Base-by-base conservation (phyloP, 2,888 invertebrate genomes). In the Drosophila ustulata region DNA sequence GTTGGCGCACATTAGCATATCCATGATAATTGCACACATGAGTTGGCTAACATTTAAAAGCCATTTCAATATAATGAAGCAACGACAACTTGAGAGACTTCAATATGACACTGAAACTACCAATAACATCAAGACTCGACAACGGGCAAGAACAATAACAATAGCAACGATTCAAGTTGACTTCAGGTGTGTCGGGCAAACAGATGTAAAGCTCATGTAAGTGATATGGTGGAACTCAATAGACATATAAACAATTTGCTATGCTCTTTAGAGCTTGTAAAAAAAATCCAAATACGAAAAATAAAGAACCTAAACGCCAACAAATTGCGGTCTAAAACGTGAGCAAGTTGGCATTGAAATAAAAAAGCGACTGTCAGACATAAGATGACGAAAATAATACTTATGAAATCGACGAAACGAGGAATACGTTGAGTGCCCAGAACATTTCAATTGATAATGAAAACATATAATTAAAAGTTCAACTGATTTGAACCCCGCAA, bases 371-470 rank as follows among this genome's bases (percentile, higher is more conserved):
- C 67, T 67, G 53, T 66, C 53, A 68, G 49, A 66, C 49, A 51
- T 43, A 69, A 66, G 58, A 62, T 67, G 62, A 62, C 50, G 62
- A 74, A 58, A 58, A 73, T 66, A 74, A 41, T 49, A 52, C 73
- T 63, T 59, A 74, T 68, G 59, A 68, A 74, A 75, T 74, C 34
- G 62, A 13, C 34, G 13, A 37, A 47, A 28, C 43, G 55, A 32
- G 25, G 26, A 34, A 45, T 50, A 34, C 45, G 30, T 32, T 3
- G 41, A 59, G 32, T 49, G 58, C 32, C 43, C 53, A 71, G 68
- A 79, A 82, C 73, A 69, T 70, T 87, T 89, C 72, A 87, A 89
- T 89, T 89, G 82, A 87, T 88, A 79, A 75, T 87, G 80, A 72
- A 82, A 80, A 66, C 80, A 80, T 64, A 73, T 69, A 78, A 86